Base-by-base conservation (phyloP, 2,888 invertebrate species). In the Sarcophaga caerulescens region DNA sequence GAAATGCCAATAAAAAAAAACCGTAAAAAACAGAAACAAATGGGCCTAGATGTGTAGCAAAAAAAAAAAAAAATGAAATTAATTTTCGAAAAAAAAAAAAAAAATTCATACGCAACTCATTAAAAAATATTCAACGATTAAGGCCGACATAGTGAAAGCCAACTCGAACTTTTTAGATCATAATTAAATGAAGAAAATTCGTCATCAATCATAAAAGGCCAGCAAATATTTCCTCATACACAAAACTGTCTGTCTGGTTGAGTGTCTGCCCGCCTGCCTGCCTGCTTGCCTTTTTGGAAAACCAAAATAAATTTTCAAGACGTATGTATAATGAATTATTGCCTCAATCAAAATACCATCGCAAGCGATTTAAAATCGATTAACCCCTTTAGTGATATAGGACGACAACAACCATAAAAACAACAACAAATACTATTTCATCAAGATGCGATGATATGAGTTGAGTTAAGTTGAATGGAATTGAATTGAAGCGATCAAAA, bases 291-390 rank as follows among this genome's bases (percentile, higher is more conserved):
- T 35, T 44, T 14, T 52, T 14, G 17, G 12, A 17, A 69, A 78
- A 84, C 45, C 25, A 44, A 19, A 86, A 83, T 47, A 35, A 8
- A 35, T 35, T 35, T 35, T 35, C 35, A 35, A 35, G 35, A 60
- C 73, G 62, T 76, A 84, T 86, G 62, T 76, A 84, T 86, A 85
- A 88, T 87, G 85, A 92, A 90, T 90, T 89, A 89, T 90, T 88
- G 86, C 89, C 87, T 86, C 89, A 89, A 91, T 91, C 90, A 90
- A 91, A 91, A 90, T 90, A 91, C 89, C 91, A 91, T 91, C 90
- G 90, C 90, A 89, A 91, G 89, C 92, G 92, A 92, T 92, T 92
- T 92, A 93, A 93, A 92, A 92, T 92, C 92, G 92, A 92, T 92
- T 92, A 92, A 91, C 91, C 91, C 90, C 89, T 90, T 91, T 92